These are phyloP conservation scores for Amphipoea lucens DNA, from an alignment of 2,888 invertebrate species.

Conservation along the genomic window DNA sequence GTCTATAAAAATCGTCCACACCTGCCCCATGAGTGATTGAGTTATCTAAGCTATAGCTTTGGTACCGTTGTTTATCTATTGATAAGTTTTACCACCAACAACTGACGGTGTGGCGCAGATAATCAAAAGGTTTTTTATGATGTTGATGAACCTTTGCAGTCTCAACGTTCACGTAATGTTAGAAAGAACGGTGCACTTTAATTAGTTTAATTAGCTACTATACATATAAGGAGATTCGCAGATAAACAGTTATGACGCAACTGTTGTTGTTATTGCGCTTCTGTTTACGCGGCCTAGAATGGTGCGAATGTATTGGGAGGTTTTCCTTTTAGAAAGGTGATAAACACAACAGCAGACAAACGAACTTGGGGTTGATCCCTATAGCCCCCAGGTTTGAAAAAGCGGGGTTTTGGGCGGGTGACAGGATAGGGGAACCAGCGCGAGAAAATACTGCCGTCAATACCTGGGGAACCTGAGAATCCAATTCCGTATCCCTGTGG, in stretches of 20 bases:
- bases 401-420: no score
- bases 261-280: conserved; percentile 38
- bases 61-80: conserved; percentile 35
- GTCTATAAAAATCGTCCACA: not conserved
- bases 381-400: not conserved
- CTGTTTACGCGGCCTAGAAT: conserved; percentile 35
- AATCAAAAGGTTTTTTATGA: conserved; percentile 15
- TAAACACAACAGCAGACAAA: not conserved
- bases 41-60: conserved; percentile 20
- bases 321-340: conserved; percentile 33
- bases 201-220: conserved; percentile 40
- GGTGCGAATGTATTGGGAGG: conserved; percentile 6
- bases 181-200: conserved; percentile 44
- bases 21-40: conserved; percentile 2
- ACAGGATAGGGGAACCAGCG: not conserved
- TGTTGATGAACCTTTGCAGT: conserved; percentile 23
- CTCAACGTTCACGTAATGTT: conserved; percentile 5
- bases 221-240: conserved; percentile 38
- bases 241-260: conserved; percentile 54
- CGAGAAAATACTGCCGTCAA: not conserved
- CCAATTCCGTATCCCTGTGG: not conserved
- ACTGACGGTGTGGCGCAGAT: conserved; percentile 31
- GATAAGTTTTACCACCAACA: conserved; percentile 33
- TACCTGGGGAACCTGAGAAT: not conserved
- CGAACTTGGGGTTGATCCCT: not conserved